Base-by-base conservation (phyloP, 2,113 vertebrate genomes). In the Xiphophorus couchianus region DNA sequence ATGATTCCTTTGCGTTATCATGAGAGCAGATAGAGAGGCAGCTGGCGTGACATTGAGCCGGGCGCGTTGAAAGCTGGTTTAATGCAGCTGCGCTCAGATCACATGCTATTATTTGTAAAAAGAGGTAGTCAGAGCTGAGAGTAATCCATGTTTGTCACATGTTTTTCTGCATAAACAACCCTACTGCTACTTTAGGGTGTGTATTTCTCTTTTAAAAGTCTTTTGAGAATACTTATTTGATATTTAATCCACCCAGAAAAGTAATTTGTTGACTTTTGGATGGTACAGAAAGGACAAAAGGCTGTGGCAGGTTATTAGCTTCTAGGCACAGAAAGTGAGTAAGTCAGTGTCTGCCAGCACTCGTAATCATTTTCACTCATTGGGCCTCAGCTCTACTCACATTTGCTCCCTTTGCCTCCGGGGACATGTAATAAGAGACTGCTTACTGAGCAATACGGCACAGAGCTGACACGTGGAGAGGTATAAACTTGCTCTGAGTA, bases 81-180 rank as follows among this genome's bases (percentile, higher is more conserved):
- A 79, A 30, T 76, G 82, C 86, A 83, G 87, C 81, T 81, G 71
- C 62, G 70, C 42, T 75, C 42, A 44, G 81, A 87, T 93, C 92
- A 91, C 90, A 90, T 93, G 88, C n/a, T 89, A 65, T 82, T 77
- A 39, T 3, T 84, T 70, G 68, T 78, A 81, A 86, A 91, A 90
- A 90, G 85, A 85, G 89, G 89, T 91, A 91, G 90, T 91, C 66
- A 63, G 22, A 77, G 39, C 5, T 1, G 25, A 69, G 71, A 39
- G 78, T 8, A 25, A 44, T 65, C 44, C 66, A 30, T 64, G 70
- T 74, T 65, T 83, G 78, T 51, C 79, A 75, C 66, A 81, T 78
- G 61, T 42, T 82, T 51, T 62, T 66, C 48, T 62, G 31, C 6
- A 25, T 3, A 14, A 14, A 65, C 8, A 27, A 42, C 37, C 75